Base-by-base conservation (phyloP, 2,888 invertebrate species). In the Caenorhabditis sinica region DNA sequence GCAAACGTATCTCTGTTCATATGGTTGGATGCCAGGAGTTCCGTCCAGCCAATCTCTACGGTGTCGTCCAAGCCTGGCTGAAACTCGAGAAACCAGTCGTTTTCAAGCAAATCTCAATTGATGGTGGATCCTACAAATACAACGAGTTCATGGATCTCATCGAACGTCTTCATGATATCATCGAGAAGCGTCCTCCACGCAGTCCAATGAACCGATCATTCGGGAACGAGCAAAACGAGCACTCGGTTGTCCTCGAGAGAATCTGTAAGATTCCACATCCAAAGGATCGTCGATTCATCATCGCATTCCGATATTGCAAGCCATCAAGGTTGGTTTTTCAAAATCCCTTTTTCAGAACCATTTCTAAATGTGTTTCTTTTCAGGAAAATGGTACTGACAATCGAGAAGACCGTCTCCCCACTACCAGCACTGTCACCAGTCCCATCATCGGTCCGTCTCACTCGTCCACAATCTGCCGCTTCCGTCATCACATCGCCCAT, bases 61-160 rank as follows among this genome's bases (percentile, higher is more conserved):
- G 20, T 9, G 69, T 85, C 25, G 82, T 82, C 1, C 9, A 56
- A 20, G 65, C 40, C 5, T 85, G 85, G 85, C 25, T 69, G n/a
- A 28, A 30, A 6, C 17, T n/a, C 4, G 3, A 36, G 30, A 63
- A 66, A 23, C 73, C 77, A n/a, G 73, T 73, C 15, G 15, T 77
- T 5, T 85, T 85, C 75, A 73, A 73, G 40, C 81, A 85, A 43
- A 77, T 85, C 17, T 71, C 85, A 5, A 72, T 85, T 30, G 85
- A 85, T 51, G 85, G 73, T n/a, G 77, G 74, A 9, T 82, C 85
- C 25, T 85, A 77, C 63, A 85, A 82, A 23, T 85, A 73, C 45
- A 77, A 81, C 33, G 85, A 81, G 11, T 81, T 85, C 63, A 60
- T 85, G 30, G 61, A 73, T 33, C 74, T 63, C 25, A 60, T 85